Base-by-base conservation (phyloP, 2,113 vertebrate species). In the Xiphorhynchus elegans region DNA sequence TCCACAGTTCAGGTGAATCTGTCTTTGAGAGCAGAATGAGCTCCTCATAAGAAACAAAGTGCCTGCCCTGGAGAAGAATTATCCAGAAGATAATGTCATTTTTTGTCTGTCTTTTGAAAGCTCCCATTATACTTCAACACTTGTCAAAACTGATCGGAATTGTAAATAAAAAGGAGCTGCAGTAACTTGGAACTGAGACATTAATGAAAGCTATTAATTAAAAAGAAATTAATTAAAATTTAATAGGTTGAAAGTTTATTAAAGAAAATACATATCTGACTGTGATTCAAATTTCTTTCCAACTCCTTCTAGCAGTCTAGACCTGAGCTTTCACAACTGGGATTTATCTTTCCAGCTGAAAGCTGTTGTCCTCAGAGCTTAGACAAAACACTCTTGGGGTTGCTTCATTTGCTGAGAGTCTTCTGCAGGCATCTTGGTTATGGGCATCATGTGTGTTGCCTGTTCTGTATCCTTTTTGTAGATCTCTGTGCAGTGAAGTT, bases 61-160 rank as follows among this genome's bases (percentile, higher is more conserved):
- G 11, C 21, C 58, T 85, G 21, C 29, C 55, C 19, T 0, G 0
- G 37, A 56, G 13, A 64, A 64, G 47, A 72, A 82, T 56, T 77
- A 31, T 17, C 31, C 31, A 63, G 60, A 81, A 58, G 26, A 47
- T 52, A 72, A 84, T 59, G 87, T 60, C 2, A 33, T 52, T 67
- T 92, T 77, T 87, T 39, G 77, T 17, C 49, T 84, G 24, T 47
- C 44, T 84, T 87, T 86, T 66, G 67, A 86, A 90, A 58, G 35
- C 20, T 86, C 67, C 31, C 1, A 0, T 94, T 88, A 49, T 0
- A 1, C 60, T 87, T 80, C 47, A 91, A 23, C 17, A 15, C 23
- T 73, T 86, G 52, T 0, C 60, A 93, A 87, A 93, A 76, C 21
- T 76, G 68, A 39, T 13, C 40, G 44, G 74, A 76, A 64, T 63